Percentiles rank a stretch among this genome's conserved stretches.
These are phyloP conservation scores for Rissa tridactyla DNA, from an alignment of 2,113 vertebrate species.

Conservation along the genomic window DNA sequence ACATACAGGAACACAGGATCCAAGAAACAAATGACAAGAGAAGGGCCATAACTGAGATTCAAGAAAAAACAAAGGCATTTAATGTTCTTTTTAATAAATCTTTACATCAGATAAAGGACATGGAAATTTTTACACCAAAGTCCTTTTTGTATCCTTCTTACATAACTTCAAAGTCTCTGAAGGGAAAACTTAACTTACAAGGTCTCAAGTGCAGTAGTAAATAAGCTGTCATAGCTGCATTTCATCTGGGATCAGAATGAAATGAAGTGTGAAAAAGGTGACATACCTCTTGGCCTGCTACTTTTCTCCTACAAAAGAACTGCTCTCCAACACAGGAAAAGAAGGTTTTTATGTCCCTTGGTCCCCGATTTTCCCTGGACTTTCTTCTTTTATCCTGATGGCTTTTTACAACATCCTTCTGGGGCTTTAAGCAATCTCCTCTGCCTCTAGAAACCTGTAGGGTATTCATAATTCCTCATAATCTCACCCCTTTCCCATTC, in stretches of 20 bases:
- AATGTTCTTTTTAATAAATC: background rate
- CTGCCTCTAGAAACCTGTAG: background rate
- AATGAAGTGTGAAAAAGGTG: background rate
- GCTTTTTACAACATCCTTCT: background rate
- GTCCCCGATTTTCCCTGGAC: background rate
- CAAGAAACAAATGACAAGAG: background rate
- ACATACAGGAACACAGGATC: background rate
- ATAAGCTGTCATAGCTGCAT: background rate
- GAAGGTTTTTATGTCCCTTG: background rate
- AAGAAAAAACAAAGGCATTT: background rate
- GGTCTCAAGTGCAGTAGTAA: background rate
- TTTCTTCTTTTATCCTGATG: background rate
- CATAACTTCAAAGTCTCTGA: background rate
- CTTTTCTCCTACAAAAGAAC: background rate
- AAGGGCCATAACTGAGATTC: background rate
- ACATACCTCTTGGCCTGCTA: background rate
- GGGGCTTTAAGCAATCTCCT: background rate
- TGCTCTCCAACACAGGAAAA: background rate
- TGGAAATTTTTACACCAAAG: background rate
- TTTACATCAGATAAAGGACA: background rate
- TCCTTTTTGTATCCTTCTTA: background rate
- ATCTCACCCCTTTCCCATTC: background rate
- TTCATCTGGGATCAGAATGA: background rate
- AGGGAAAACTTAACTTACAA: background rate
- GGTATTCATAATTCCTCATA: background rate